Percentiles rank a stretch among this genome's conserved stretches.
Evolutionary conservation across 2,888 invertebrate genomes (phyloP).

Genomic region (Stegophylla sp.): DNA sequence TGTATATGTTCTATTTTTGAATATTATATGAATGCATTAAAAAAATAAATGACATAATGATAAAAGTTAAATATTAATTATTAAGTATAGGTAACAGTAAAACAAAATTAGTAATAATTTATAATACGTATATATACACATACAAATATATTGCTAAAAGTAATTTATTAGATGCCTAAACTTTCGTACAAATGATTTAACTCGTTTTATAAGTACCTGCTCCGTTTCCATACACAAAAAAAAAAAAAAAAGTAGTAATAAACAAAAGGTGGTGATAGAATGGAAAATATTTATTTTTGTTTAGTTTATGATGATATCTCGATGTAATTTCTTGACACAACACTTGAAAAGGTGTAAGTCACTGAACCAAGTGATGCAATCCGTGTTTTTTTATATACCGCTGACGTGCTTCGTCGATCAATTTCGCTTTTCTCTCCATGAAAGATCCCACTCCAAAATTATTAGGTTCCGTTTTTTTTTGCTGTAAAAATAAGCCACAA

Average conservation of each 20-base stretch:
- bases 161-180: conserved; percentile 12
- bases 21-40: not conserved
- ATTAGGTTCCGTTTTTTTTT: conserved; percentile 27
- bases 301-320: not conserved
- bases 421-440: conserved; percentile 78
- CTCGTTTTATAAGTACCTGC: conserved; percentile 34
- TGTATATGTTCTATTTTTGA: not conserved
- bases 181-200: not conserved
- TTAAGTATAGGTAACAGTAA: not conserved
- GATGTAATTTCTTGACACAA: not conserved
- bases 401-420: conserved; percentile 79
- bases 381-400: conserved; percentile 81
- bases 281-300: too few relatives aligned
- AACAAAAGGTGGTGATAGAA: not conserved
- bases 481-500: conserved; percentile 19
- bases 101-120: not conserved
- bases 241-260: not conserved
- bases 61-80: not conserved
- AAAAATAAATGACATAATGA: not conserved
- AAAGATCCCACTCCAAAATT: conserved; percentile 66
- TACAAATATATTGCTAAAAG: conserved; percentile 9
- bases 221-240: conserved; percentile 16
- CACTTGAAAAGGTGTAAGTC: not conserved
- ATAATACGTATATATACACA: not conserved
- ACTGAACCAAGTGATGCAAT: conserved; percentile 63